Evolutionary conservation across 2,113 vertebrate species (phyloP), one percentile per base, ranked within the genome.

Genomic region (Phrynosoma blainvillii): DNA sequence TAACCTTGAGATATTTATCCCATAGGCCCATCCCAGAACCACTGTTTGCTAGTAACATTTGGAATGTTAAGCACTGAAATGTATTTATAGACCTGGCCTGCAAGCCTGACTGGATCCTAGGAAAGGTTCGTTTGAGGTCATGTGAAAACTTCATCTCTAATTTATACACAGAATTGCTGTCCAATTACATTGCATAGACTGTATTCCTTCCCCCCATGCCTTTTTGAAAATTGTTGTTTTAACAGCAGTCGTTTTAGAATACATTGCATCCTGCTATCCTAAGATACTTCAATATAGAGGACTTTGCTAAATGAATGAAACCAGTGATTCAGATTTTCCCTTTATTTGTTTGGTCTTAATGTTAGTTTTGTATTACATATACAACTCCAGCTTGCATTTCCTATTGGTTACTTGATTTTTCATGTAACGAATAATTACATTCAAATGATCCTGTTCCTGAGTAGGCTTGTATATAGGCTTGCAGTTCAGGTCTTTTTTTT

Each of bases 111-210:
- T 56, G 83, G 85, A 79, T 68, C 42, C 4, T 82, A 84, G 75
- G 75, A 56, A 59, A 13, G 88, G 92, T 89, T 95, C 92, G 90
- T 18, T 13, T 70, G 13, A 82, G 88, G 93, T 91, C 91, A 89
- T 84, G 85, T 91, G 87, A 86, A 92, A 89, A 84, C 90, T 93
- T 91, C 56, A 9, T 86, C 52, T 89, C 91, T 88, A 86, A 68
- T 81, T 80, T 71, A 65, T 65, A 87, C 27, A 87, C 89, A 88
- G 36, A 70, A 5, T 85, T 92, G n/a, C 36, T 86, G 73, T 89
- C 59, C 79, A 71, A 10, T 81, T 84, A 0, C 83, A 87, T 40
- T 82, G 83, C 62, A 78, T 16, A 2, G 74, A 89, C 76, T 86
- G 56, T 87, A 10, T 47, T 47, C 47, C 89, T 91, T 83, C 14